Conservation (phyloP, 2,888 invertebrate species). For the Oasisia sp. region DNA sequence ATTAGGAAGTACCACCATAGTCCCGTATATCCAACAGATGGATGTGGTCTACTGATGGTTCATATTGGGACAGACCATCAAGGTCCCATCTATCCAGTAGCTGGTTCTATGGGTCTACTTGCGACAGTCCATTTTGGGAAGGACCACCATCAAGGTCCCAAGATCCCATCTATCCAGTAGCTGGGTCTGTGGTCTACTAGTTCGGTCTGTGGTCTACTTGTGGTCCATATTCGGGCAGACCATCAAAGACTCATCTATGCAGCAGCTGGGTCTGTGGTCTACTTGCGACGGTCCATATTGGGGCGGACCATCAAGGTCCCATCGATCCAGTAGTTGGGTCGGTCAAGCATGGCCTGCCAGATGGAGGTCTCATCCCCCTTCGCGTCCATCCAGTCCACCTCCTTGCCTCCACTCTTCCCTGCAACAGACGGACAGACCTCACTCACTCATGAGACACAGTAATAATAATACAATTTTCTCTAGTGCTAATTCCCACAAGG, state of each 20-base stretch:
- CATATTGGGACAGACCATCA: too few relatives aligned
- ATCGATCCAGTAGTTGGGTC: conserved; percentile 98
- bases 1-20: too few relatives aligned
- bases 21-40: too few relatives aligned
- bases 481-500: too few relatives aligned
- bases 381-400: conserved; percentile 96
- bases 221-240: conserved; percentile 74
- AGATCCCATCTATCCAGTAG: too few relatives aligned
- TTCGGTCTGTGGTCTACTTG: too few relatives aligned
- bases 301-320: conserved; percentile 87
- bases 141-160: too few relatives aligned
- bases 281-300: conserved; percentile 56
- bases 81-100: too few relatives aligned
- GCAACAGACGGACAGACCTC: conserved; percentile 49
- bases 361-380: conserved; percentile 87
- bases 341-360: conserved; percentile 94
- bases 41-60: too few relatives aligned
- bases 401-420: conserved; percentile 87
- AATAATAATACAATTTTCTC: too few relatives aligned
- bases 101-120: conserved; percentile 98
- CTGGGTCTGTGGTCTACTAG: too few relatives aligned
- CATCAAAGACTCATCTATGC: conserved; percentile 92
- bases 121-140: conserved; percentile 71
- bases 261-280: conserved; percentile 76
- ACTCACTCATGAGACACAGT: too few relatives aligned